Evolutionary conservation across 2,888 invertebrate species (phyloP).

Genomic region (Gortyna flavago): DNA sequence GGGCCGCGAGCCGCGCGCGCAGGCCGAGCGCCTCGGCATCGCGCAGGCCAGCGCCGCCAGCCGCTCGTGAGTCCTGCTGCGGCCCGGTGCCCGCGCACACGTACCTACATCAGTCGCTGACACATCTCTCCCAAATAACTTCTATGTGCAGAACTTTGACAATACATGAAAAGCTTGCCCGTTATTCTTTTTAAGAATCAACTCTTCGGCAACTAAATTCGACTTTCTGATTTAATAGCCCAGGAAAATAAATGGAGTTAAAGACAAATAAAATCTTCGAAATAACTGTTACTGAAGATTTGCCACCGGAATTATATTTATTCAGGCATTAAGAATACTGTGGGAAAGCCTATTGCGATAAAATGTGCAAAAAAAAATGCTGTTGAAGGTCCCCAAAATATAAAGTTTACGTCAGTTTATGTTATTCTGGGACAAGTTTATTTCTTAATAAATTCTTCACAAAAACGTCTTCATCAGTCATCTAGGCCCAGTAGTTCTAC

Average conservation of each 20-base stretch:
- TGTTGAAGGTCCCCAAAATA: neutral
- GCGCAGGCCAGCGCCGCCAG: conserved; percentile 89
- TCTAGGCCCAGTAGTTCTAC: neutral
- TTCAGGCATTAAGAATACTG: neutral
- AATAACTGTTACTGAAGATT: neutral
- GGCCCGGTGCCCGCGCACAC: conserved; percentile 21
- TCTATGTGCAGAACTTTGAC: neutral
- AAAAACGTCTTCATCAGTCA: neutral
- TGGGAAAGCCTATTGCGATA: neutral
- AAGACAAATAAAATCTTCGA: neutral
- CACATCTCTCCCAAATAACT: neutral
- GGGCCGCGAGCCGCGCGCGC: conserved; percentile 92
- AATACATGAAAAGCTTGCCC: neutral
- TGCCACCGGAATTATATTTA: neutral
- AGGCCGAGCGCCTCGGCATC: conserved; percentile 97
- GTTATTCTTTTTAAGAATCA: neutral
- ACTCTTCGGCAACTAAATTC: neutral
- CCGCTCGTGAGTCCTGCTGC: conserved; percentile 62
- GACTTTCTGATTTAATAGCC: neutral
- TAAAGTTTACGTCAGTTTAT: neutral
- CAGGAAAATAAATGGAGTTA: neutral
- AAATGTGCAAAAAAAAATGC: neutral
- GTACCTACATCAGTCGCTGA: neutral
- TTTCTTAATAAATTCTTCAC: neutral
- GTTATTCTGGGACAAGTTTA: neutral